Evolutionary conservation across 2,888 invertebrate species (phyloP).

Genomic region (Chrysolina oricalcia): DNA sequence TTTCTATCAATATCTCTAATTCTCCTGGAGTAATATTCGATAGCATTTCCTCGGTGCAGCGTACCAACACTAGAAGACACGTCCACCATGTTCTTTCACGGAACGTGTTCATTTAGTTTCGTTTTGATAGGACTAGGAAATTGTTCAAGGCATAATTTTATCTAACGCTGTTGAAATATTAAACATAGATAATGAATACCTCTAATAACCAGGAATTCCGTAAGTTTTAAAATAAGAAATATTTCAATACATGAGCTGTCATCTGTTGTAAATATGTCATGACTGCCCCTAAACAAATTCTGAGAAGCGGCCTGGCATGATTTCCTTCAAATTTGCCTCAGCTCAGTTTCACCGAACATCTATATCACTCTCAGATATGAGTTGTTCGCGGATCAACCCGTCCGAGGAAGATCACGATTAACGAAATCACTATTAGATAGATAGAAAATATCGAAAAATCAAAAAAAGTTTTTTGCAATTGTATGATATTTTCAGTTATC

Average conservation of each 20-base stretch:
- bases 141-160: not conserved
- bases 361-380: no score
- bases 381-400: no score
- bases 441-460: no score
- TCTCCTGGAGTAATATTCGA: not conserved
- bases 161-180: not conserved
- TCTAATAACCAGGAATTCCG: not conserved
- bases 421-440: no score
- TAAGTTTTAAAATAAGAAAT: not conserved
- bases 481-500: no score
- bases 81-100: not conserved
- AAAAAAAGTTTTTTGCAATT: no score
- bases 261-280: no score
- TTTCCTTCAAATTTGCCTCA: no score
- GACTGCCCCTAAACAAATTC: no score
- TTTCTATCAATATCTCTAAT: not conserved
- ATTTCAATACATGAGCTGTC: not conserved
- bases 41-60: not conserved
- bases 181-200: not conserved
- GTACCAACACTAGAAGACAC: not conserved
- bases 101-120: slow-evolving; percentile 19
- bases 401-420: no score
- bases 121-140: slow-evolving; percentile 1
- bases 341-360: no score
- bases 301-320: no score